These are phyloP conservation scores for Capromys pilorides DNA, from an alignment of 2,797 vertebrate species.

Conservation along the genomic window DNA sequence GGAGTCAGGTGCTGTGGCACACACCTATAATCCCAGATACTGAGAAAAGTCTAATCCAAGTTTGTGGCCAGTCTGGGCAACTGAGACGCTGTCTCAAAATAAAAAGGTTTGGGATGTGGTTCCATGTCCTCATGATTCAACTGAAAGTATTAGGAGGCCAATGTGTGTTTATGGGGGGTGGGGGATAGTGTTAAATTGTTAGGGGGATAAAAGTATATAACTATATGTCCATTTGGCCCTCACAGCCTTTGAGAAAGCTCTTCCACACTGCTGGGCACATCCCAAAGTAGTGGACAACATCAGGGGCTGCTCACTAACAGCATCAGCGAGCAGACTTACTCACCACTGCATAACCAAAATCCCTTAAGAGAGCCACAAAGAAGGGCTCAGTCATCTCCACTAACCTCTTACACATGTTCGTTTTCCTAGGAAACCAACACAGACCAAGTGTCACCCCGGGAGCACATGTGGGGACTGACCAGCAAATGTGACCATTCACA, in stretches of 20 bases:
- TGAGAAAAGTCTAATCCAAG: background rate
- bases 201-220: background rate
- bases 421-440: background rate
- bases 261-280: background rate
- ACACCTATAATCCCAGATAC: background rate
- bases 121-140: background rate
- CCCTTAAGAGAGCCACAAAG: background rate
- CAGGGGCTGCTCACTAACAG: background rate
- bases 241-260: background rate
- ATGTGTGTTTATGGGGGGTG: background rate
- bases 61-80: background rate
- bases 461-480: background rate
- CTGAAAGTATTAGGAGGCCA: background rate
- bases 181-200: background rate
- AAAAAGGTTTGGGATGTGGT: background rate
- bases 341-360: background rate
- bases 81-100: background rate
- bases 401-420: background rate
- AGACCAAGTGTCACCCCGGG: background rate
- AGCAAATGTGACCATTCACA: background rate
- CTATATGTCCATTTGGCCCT: background rate
- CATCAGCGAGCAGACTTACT: background rate
- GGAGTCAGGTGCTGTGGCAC: background rate
- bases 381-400: background rate
- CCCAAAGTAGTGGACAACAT: background rate